These are phyloP conservation scores for Dipodomys merriami DNA, from an alignment of 2,113 vertebrate species.

Conservation along the genomic window DNA sequence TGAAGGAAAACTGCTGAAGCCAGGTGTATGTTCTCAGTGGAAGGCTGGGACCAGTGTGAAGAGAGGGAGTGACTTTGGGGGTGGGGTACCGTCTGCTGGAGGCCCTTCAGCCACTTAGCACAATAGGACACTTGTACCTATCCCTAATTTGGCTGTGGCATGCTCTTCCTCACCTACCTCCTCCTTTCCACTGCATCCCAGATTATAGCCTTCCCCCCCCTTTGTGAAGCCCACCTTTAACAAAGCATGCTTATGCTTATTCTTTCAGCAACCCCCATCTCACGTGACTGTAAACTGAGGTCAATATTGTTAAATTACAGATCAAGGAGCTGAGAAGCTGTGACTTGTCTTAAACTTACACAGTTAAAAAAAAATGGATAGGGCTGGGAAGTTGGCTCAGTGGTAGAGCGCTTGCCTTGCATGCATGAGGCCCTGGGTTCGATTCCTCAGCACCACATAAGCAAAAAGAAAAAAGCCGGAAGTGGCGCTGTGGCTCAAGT, in stretches of 20 bases:
- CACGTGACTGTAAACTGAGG: neutral
- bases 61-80: no score
- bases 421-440: no score
- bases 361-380: neutral
- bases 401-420: no score
- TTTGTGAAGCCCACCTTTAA: neutral
- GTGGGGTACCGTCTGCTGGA: neutral
- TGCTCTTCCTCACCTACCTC: neutral
- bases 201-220: neutral
- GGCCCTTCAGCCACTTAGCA: neutral
- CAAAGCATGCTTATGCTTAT: neutral
- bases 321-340: neutral
- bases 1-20: constrained; percentile 11
- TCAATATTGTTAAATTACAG: neutral
- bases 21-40: constrained; percentile 40
- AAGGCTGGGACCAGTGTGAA: neutral
- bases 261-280: neutral
- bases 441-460: no score
- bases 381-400: no score
- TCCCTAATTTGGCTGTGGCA: no score
- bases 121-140: neutral
- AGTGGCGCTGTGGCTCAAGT: no score
- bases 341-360: neutral
- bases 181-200: neutral
- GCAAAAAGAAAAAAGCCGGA: no score